Evolutionary conservation across 2,888 invertebrate species (phyloP).

Genomic region (Dichetophora obliterata): DNA sequence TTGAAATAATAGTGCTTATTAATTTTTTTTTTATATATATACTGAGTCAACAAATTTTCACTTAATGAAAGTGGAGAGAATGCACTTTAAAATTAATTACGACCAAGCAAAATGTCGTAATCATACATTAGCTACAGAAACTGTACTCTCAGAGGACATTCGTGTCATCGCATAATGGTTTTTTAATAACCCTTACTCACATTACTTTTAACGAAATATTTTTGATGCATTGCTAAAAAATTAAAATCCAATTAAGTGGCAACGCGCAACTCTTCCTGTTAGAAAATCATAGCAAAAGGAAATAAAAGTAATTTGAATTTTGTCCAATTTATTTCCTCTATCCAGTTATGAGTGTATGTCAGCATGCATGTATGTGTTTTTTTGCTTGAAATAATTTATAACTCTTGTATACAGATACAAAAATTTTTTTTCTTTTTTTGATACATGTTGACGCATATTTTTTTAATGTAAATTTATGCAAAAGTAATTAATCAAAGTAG

Average conservation of each 20-base stretch:
- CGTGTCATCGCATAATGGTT: too few species aligned
- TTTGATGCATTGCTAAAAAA: constrained; percentile 24
- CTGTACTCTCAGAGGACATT: too few species aligned
- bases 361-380: not conserved
- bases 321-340: too few species aligned
- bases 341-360: not conserved
- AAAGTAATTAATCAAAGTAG: constrained; percentile 30
- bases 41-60: too few species aligned
- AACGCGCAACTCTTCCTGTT: not conserved
- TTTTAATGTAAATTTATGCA: constrained; percentile 46
- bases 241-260: constrained; percentile 32
- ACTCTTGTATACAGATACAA: not conserved
- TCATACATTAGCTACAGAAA: too few species aligned
- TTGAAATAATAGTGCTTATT: too few species aligned
- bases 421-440: not conserved
- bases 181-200: too few species aligned
- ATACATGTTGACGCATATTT: constrained; percentile 35
- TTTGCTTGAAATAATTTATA: not conserved
- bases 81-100: too few species aligned
- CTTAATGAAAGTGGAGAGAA: too few species aligned
- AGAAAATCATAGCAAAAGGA: not conserved
- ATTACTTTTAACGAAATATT: too few species aligned
- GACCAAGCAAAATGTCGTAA: too few species aligned
- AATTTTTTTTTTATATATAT: too few species aligned
- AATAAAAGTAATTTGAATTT: not conserved